A percentile compares a stretch with the other conserved stretches of the same genome.
These are phyloP conservation scores for Gymnogyps californianus DNA, from an alignment of 2,113 vertebrate species.

Conservation along the genomic window DNA sequence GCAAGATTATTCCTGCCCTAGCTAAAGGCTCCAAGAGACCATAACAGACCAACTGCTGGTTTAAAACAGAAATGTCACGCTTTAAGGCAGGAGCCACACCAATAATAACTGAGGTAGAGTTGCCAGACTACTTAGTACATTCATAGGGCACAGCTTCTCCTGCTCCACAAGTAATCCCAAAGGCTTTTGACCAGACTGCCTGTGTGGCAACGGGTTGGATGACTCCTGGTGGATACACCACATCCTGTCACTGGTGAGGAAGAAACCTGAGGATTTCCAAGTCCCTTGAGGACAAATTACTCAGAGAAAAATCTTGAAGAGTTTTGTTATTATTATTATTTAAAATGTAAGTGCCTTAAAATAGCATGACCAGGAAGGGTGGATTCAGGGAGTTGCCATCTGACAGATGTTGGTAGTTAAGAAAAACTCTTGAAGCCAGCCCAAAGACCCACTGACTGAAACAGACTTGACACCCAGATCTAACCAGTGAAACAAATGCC, in stretches of 20 bases:
- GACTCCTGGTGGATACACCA: background rate
- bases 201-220: background rate
- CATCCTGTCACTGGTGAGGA: slow-evolving; percentile 22
- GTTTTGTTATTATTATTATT: background rate
- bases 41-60: background rate
- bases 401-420: slow-evolving; percentile 29
- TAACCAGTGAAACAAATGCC: background rate
- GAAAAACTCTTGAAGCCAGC: background rate
- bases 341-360: background rate
- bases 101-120: background rate
- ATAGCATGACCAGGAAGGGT: slow-evolving; percentile 39
- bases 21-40: background rate
- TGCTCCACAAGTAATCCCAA: background rate
- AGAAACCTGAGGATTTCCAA: background rate
- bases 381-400: background rate
- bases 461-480: slow-evolving; percentile 8
- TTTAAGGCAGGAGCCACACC: background rate
- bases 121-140: background rate
- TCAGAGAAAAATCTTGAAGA: slow-evolving; percentile 16
- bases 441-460: slow-evolving; percentile 18
- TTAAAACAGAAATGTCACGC: background rate
- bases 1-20: background rate
- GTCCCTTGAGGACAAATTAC: background rate
- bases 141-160: background rate
- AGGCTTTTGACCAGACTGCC: background rate